A percentile compares a stretch with the other conserved stretches of the same genome.
Evolutionary conservation across 2,113 vertebrate species (phyloP).

Genomic region (Laticauda colubrina): DNA sequence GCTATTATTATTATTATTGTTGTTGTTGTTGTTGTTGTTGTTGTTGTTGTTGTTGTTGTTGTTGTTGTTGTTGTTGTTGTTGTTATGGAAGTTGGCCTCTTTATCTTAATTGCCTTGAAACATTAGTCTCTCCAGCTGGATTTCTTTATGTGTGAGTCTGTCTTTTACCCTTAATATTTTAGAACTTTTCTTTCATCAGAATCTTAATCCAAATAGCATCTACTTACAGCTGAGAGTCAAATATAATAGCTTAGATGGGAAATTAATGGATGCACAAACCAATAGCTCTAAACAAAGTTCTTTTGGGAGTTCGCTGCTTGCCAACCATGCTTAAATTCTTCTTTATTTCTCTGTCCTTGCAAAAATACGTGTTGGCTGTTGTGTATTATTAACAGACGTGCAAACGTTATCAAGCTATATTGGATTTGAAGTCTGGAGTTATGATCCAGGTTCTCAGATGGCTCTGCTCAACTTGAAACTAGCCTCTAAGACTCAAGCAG

Average conservation of each 20-base stretch:
- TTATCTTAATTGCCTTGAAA: background rate
- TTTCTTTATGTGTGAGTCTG: background rate
- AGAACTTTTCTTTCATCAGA: constrained; percentile 22
- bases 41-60: background rate
- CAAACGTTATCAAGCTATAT: constrained; percentile 40
- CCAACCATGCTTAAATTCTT: constrained; percentile 56
- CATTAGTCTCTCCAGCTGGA: background rate
- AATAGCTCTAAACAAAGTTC: constrained; percentile 35
- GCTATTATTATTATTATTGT: background rate
- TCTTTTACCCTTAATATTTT: background rate
- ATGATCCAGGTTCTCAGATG: constrained; percentile 43
- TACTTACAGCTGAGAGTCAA: background rate
- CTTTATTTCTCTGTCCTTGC: constrained; percentile 46
- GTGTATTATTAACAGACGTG: constrained; percentile 60
- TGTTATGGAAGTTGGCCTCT: background rate
- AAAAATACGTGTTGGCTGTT: constrained; percentile 42
- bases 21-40: background rate
- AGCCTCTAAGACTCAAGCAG: constrained; percentile 38
- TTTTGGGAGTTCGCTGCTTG: constrained; percentile 45
- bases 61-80: background rate
- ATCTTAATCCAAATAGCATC: background rate
- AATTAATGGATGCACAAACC: constrained; percentile 27
- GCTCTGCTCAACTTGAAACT: constrained; percentile 32
- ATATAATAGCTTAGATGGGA: constrained; percentile 29
- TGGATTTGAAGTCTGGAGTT: constrained; percentile 39